These are phyloP conservation scores for Microdon myrmicae DNA, from an alignment of 2,888 invertebrate species.

Conservation along the genomic window DNA sequence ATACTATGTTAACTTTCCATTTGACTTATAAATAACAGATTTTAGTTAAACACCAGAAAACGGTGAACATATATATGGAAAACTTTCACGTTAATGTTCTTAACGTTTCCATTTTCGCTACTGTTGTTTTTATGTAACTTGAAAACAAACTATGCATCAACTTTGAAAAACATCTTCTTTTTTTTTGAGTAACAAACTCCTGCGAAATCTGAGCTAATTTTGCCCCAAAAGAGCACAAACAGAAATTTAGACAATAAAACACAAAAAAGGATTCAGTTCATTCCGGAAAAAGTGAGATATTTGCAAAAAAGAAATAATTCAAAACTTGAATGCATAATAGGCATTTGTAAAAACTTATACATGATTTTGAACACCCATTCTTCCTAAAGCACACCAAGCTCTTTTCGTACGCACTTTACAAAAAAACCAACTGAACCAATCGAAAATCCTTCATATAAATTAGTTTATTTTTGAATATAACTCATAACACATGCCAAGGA, in stretches of 20 bases:
- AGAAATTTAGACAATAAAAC: constrained; percentile 1
- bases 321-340: no score
- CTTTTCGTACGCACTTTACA: no score
- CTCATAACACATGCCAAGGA: no score
- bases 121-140: constrained; percentile 30
- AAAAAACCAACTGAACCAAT: no score
- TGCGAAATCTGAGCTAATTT: not conserved
- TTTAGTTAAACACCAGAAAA: constrained; percentile 25
- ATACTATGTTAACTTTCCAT: constrained; percentile 33
- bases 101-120: constrained; percentile 3
- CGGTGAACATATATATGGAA: constrained; percentile 1
- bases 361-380: no score
- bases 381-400: no score
- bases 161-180: not conserved
- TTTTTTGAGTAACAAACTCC: not conserved
- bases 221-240: not conserved
- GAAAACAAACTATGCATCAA: constrained; percentile 16
- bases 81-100: not conserved
- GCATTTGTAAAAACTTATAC: no score
- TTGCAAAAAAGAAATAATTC: no score
- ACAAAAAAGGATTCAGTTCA: no score
- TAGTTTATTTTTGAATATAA: no score
- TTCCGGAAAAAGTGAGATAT: no score
- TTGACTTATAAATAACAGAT: constrained; percentile 39
- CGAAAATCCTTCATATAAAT: no score